A percentile compares a stretch with the other conserved stretches of the same genome.
phyloP scores from a whole-genome alignment of 2,113 vertebrate genomes.

The Hiodon alosoides region DNA sequence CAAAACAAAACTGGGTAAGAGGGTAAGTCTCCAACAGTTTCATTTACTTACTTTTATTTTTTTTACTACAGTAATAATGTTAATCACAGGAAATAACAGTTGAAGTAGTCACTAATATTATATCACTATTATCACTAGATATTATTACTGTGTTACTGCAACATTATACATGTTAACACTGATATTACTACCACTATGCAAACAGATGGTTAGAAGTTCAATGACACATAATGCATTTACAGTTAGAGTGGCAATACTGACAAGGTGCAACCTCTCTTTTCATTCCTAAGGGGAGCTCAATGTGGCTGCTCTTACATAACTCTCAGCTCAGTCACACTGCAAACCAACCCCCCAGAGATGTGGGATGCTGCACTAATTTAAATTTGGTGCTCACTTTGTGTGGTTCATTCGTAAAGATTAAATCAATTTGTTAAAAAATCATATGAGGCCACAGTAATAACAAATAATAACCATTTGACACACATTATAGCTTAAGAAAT shows the following conservation, averaged over 20 bases:
- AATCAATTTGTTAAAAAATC: no score
- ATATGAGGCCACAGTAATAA: no score
- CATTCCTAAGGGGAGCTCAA: not conserved
- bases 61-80: no score
- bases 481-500: no score
- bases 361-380: not conserved
- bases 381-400: no score
- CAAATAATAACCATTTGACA: no score
- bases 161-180: not conserved
- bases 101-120: not conserved
- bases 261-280: not conserved
- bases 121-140: not conserved
- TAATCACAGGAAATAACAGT: no score
- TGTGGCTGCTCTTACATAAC: constrained; percentile 8
- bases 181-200: not conserved
- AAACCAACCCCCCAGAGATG: not conserved
- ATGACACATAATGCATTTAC: not conserved
- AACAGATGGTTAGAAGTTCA: no score
- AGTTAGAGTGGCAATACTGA: not conserved
- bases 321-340: constrained; percentile 5
- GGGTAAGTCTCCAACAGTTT: no score
- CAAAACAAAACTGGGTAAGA: not conserved
- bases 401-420: no score
- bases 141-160: not conserved
- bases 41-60: no score